These are phyloP conservation scores for Melieria picta DNA, from an alignment of 2,888 invertebrate genomes.

Conservation along the genomic window DNA sequence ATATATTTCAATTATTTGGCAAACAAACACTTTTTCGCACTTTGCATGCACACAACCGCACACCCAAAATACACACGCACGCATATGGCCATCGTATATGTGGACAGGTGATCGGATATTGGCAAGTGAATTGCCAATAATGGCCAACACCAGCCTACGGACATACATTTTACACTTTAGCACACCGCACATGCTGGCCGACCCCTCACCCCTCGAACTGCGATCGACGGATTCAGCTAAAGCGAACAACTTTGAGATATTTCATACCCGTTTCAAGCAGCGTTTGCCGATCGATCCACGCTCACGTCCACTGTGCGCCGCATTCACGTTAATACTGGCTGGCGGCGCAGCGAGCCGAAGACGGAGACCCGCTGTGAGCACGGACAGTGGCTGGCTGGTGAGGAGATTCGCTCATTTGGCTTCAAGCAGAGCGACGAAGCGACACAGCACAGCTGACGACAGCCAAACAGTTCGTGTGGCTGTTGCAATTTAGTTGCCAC, in stretches of 20 bases:
- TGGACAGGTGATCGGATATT: not conserved
- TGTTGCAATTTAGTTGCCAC: no score
- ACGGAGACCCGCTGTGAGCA: constrained; percentile 17
- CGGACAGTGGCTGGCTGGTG: constrained; percentile 2
- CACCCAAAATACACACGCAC: not conserved
- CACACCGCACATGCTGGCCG: not conserved
- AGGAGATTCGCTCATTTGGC: not conserved
- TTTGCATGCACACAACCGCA: not conserved
- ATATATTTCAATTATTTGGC: constrained; percentile 15
- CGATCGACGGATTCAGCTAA: no score
- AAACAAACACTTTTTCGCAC: constrained; percentile 12
- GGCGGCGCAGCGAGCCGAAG: not conserved
- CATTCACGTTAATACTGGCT: constrained; percentile 36
- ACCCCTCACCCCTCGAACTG: not conserved
- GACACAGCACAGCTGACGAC: no score
- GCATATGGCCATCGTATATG: no score
- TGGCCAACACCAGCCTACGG: constrained; percentile 19
- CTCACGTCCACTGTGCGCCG: constrained; percentile 30
- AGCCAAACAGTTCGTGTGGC: no score
- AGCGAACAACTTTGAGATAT: no score
- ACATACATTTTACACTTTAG: constrained; percentile 7
- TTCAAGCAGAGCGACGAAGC: no score
- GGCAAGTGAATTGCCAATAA: constrained; percentile 27
- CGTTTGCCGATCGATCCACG: constrained; percentile 12
- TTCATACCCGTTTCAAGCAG: no score